Evolutionary conservation across 2,888 invertebrate genomes (phyloP).

Genomic region (Drosophila tripunctata): DNA sequence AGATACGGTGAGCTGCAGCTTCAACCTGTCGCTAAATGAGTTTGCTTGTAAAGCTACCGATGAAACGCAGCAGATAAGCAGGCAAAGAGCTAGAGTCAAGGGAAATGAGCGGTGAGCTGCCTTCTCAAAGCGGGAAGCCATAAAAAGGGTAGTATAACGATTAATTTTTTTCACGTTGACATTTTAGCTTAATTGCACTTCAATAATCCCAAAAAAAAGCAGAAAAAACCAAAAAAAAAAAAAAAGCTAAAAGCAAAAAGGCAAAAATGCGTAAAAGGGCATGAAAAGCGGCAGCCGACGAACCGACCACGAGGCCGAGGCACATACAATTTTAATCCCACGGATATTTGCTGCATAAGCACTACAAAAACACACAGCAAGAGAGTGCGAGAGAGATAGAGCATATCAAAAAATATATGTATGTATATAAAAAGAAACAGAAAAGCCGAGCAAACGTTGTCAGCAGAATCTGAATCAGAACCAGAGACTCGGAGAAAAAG

Average conservation of each 20-base stretch:
- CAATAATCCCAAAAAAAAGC: slow-evolving; percentile 81
- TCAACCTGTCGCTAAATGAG: slow-evolving; percentile 64
- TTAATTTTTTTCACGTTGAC: slow-evolving; percentile 82
- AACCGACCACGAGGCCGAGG: slow-evolving; percentile 39
- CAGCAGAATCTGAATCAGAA: slow-evolving; percentile 63
- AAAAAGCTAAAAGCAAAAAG: slow-evolving; percentile 67
- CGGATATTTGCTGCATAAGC: slow-evolving; percentile 81
- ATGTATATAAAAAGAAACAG: slow-evolving; percentile 11
- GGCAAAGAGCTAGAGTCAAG: slow-evolving; percentile 4
- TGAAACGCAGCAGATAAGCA: slow-evolving; percentile 60
- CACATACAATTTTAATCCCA: slow-evolving; percentile 79
- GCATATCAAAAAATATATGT: slow-evolving; percentile 9
- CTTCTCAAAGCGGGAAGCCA: slow-evolving; percentile 57
- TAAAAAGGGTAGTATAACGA: slow-evolving; percentile 81
- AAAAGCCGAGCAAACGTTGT: slow-evolving; percentile 62
- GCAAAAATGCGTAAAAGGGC: slow-evolving; percentile 80
- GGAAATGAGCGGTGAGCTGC: neutral
- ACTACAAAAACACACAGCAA: slow-evolving; percentile 43
- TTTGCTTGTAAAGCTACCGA: slow-evolving; percentile 60
- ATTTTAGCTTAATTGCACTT: slow-evolving; percentile 84
- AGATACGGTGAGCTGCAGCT: slow-evolving; percentile 15
- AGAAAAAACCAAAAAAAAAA: slow-evolving; percentile 68
- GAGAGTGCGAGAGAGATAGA: neutral
- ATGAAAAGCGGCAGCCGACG: slow-evolving; percentile 77
- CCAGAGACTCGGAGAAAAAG: slow-evolving; percentile 20